Evolutionary conservation across 2,797 vertebrate species (phyloP).

Genomic region (Danionella dracula): DNA sequence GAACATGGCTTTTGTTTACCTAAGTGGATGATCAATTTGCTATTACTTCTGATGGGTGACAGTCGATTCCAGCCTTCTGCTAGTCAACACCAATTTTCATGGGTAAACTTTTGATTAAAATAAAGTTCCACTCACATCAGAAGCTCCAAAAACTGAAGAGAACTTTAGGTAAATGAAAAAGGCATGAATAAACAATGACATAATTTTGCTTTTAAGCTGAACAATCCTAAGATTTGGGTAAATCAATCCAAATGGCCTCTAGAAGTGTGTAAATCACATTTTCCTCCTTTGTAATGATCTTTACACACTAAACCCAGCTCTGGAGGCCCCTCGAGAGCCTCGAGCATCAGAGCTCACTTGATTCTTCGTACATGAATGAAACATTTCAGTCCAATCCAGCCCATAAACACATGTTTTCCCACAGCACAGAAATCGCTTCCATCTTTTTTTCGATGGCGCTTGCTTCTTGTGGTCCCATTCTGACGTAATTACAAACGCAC

Average conservation of each 20-base stretch:
- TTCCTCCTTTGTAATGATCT: background rate
- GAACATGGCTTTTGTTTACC: too few relatives aligned
- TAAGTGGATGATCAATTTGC: too few relatives aligned
- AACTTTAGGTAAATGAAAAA: background rate
- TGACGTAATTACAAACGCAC: background rate
- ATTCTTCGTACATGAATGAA: background rate
- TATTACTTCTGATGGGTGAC: background rate
- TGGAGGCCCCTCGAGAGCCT: background rate
- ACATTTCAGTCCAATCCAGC: conserved; percentile 1
- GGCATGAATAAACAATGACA: background rate
- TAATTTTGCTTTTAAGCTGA: background rate
- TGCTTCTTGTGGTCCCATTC: background rate
- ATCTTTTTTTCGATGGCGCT: background rate
- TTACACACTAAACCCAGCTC: background rate
- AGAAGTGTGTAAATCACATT: too few relatives aligned
- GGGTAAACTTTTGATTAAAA: too few relatives aligned
- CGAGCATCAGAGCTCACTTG: background rate
- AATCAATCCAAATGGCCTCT: background rate
- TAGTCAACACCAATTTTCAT: background rate
- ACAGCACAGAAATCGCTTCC: conserved; percentile 12
- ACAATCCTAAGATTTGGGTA: background rate
- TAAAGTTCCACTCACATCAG: too few relatives aligned
- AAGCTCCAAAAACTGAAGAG: too few relatives aligned
- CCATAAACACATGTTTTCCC: conserved; percentile 30
- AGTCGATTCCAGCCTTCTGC: background rate